Evolutionary conservation across 2,888 invertebrate genomes (phyloP).

Genomic region (Drosophila suboccidentalis): DNA sequence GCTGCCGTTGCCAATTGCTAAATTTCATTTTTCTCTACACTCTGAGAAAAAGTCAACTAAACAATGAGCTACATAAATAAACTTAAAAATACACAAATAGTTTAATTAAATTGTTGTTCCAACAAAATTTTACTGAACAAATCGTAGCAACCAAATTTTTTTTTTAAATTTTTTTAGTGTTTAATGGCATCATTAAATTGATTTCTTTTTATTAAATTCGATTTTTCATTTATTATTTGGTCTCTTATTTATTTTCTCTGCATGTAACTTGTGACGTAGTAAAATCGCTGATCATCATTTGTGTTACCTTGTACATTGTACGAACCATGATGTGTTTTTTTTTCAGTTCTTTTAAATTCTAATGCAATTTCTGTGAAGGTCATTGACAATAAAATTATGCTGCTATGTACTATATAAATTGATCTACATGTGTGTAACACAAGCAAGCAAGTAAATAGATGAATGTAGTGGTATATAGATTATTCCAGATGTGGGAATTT

Average conservation of each 20-base stretch:
- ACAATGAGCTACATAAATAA: not conserved
- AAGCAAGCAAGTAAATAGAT: not conserved
- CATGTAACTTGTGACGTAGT: not conserved
- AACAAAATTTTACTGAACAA: not conserved
- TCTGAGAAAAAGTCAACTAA: constrained; percentile 15
- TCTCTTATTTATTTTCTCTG: too few species aligned
- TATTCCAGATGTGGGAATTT: not conserved
- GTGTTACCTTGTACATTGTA: not conserved
- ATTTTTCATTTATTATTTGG: not conserved
- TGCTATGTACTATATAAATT: constrained; percentile 13
- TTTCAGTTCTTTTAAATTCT: constrained; percentile 12
- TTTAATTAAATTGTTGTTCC: not conserved
- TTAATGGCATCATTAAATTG: not conserved
- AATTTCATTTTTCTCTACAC: constrained; percentile 25
- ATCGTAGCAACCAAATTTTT: not conserved
- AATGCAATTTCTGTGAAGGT: constrained; percentile 54
- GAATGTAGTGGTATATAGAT: not conserved
- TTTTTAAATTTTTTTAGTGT: not conserved
- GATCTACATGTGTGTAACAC: not conserved
- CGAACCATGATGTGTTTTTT: not conserved
- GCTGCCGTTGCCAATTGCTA: constrained; percentile 27
- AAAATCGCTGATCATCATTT: not conserved
- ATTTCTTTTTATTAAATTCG: not conserved
- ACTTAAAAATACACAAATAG: not conserved
- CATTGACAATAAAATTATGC: constrained; percentile 36